Conservation (phyloP, 2,113 vertebrate genomes). For the Balaeniceps rex region DNA sequence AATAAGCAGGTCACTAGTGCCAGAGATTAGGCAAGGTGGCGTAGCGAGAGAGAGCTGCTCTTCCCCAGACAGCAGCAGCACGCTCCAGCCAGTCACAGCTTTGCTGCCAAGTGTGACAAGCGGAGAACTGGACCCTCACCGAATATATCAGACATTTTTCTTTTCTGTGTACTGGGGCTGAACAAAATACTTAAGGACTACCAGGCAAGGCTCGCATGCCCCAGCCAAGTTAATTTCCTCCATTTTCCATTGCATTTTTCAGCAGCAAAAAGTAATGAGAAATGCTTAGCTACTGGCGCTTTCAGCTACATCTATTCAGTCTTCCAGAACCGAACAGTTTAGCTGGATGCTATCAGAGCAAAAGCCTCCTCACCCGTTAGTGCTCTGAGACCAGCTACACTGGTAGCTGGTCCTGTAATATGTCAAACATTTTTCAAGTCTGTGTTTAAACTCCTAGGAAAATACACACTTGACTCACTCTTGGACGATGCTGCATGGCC, state of each 20-base stretch:
- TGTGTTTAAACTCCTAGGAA: not conserved
- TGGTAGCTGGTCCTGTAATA: not conserved
- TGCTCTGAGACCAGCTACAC: not conserved
- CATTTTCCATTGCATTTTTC: not conserved
- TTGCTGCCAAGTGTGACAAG: not conserved
- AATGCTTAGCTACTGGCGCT: not conserved
- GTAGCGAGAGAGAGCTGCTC: not conserved
- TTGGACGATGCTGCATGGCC: not conserved
- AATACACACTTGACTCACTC: not conserved
- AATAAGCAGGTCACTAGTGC: not conserved
- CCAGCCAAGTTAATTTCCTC: conserved; percentile 9
- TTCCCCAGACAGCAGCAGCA: not conserved
- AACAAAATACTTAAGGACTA: conserved; percentile 3
- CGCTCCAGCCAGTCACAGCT: not conserved
- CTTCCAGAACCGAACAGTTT: not conserved
- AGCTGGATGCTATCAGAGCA: not conserved
- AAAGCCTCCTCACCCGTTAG: not conserved
- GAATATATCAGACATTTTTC: not conserved
- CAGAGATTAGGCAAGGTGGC: not conserved
- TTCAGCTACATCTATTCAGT: not conserved
- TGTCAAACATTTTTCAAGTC: not conserved
- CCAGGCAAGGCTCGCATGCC: not conserved
- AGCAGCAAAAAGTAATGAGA: not conserved
- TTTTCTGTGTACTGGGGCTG: not conserved
- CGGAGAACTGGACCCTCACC: not conserved